These are phyloP conservation scores for Napeogenes sylphis DNA, from an alignment of 2,888 invertebrate genomes.

Conservation along the genomic window DNA sequence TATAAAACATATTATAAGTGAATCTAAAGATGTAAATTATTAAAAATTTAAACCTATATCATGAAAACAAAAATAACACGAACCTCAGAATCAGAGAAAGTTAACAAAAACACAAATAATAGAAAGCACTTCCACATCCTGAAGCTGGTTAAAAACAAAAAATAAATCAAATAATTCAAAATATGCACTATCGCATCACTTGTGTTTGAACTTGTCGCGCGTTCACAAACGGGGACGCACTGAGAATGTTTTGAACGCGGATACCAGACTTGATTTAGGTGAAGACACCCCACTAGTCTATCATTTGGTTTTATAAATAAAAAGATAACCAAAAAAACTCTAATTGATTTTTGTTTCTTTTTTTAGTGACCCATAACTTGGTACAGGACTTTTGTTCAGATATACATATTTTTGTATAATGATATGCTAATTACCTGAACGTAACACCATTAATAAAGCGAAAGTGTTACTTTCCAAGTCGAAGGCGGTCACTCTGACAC, in stretches of 20 bases:
- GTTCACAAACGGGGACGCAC: constrained; percentile 56
- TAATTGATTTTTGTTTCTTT: background rate
- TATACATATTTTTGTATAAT: constrained; percentile 3
- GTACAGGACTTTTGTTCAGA: background rate
- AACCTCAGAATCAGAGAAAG: constrained; percentile 64
- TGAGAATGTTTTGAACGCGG: constrained; percentile 49
- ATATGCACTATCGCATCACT: constrained; percentile 57
- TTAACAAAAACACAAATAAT: constrained; percentile 57
- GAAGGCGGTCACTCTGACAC: constrained; percentile 25
- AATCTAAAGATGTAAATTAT: too few species aligned
- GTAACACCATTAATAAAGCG: constrained; percentile 33
- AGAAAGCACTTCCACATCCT: constrained; percentile 66
- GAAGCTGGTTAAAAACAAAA: constrained; percentile 43
- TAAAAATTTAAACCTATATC: background rate
- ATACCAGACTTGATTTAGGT: constrained; percentile 45
- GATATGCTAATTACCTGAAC: constrained; percentile 6
- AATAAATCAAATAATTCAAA: constrained; percentile 47
- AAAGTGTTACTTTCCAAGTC: constrained; percentile 59
- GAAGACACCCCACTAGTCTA: constrained; percentile 55
- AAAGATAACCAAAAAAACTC: background rate
- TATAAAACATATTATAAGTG: too few species aligned
- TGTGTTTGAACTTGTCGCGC: constrained; percentile 56
- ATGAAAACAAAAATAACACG: constrained; percentile 32
- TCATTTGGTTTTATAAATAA: constrained; percentile 15
- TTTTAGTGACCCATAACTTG: background rate